Conservation (phyloP, 2,113 vertebrate species). For the Rynchops niger region DNA sequence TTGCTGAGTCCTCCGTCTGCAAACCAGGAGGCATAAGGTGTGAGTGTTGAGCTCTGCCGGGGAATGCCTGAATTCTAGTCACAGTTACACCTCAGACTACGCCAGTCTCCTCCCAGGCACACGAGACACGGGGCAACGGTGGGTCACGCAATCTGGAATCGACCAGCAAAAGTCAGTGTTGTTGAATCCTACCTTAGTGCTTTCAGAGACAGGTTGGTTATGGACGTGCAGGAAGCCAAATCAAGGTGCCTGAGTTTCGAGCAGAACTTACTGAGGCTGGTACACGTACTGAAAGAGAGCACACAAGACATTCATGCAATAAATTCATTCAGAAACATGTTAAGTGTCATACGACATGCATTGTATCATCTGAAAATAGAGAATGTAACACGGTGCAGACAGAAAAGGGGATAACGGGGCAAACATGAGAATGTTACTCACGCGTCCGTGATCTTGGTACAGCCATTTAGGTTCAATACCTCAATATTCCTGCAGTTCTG, state of each 20-base stretch:
- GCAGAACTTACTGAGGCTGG: slow-evolving; percentile 98
- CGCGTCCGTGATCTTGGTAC: slow-evolving; percentile 98
- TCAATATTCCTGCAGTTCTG: slow-evolving; percentile 99
- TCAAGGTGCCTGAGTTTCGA: slow-evolving; percentile 97
- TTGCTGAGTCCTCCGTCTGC: neutral
- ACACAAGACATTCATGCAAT: fast-evolving
- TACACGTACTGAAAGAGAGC: slow-evolving; percentile 86
- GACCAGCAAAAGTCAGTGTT: fast-evolving
- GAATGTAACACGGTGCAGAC: fast-evolving
- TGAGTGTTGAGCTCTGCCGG: neutral
- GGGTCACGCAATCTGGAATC: neutral
- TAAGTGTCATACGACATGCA: fast-evolving
- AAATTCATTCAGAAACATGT: fast-evolving
- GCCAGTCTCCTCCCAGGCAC: neutral
- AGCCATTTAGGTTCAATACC: slow-evolving; percentile 94
- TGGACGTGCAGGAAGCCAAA: slow-evolving; percentile 95
- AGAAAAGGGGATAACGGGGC: neutral
- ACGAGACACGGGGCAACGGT: fast-evolving
- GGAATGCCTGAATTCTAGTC: neutral
- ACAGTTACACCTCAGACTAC: neutral
- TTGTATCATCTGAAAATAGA: neutral
- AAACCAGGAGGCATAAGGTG: neutral
- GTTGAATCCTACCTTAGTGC: slow-evolving; percentile 85
- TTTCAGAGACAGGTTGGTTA: slow-evolving; percentile 98
- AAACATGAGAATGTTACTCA: slow-evolving; percentile 56